Conservation (phyloP, 2,797 vertebrate genomes). For the Sparidentex hasta region DNA sequence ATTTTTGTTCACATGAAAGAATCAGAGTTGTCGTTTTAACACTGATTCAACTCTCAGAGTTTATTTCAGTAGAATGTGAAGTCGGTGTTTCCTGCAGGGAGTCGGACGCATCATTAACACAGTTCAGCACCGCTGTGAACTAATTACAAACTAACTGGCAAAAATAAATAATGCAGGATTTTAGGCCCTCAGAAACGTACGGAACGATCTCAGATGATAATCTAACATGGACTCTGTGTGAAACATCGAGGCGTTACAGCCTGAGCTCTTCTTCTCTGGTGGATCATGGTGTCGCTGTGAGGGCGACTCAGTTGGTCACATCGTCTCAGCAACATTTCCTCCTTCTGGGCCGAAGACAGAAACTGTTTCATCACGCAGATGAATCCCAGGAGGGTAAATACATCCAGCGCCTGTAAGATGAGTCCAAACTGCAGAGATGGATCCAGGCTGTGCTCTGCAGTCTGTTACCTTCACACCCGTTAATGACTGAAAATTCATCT, state of each 20-base stretch:
- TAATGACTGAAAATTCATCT: conserved; percentile 26
- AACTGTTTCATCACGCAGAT: conserved; percentile 39
- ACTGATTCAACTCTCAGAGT: not conserved
- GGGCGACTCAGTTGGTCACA: not conserved
- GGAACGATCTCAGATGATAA: not conserved
- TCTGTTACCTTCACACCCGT: conserved; percentile 16
- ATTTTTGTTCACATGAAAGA: too few relatives aligned
- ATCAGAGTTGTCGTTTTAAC: too few relatives aligned
- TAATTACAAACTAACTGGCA: too few relatives aligned
- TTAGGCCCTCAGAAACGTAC: not conserved
- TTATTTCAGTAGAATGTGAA: not conserved
- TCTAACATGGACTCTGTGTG: not conserved
- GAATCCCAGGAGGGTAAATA: conserved; percentile 13
- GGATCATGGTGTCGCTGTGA: not conserved
- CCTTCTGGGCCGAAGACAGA: conserved; percentile 35
- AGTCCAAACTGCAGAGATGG: not conserved
- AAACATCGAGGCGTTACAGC: not conserved
- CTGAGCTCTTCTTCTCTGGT: not conserved
- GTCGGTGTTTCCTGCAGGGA: not conserved
- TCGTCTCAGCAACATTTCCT: conserved; percentile 16
- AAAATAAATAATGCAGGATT: not conserved
- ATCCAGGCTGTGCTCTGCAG: not conserved
- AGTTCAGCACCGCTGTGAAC: not conserved
- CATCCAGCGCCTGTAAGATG: not conserved
- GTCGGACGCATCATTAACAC: not conserved